Evolutionary conservation across 2,797 vertebrate genomes (phyloP).

Genomic region (Mormyrus hasselquistii): DNA sequence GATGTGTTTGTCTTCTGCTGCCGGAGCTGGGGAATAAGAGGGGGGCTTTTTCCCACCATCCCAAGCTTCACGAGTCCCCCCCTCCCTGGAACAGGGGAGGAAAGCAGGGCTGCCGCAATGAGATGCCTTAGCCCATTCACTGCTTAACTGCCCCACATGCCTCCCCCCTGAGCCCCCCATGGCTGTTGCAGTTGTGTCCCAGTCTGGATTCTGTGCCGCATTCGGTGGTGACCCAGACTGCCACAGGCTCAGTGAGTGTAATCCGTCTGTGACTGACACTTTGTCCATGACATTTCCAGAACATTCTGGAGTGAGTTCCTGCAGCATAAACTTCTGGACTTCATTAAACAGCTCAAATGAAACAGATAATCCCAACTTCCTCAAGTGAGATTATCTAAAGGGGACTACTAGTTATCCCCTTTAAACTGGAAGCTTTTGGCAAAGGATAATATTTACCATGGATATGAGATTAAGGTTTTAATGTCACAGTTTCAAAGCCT

Average conservation of each 20-base stretch:
- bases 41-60: neutral
- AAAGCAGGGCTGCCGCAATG: neutral
- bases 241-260: neutral
- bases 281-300: neutral
- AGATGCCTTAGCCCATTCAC: neutral
- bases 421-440: neutral
- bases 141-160: neutral
- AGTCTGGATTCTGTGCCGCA: neutral
- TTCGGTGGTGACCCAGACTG: neutral
- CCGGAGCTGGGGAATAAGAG: neutral
- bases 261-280: neutral
- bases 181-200: neutral
- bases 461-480: conserved; percentile 7
- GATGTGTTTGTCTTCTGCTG: neutral
- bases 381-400: conserved; percentile 1
- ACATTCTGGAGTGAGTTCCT: neutral
- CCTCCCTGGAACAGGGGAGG: neutral
- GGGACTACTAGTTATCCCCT: neutral
- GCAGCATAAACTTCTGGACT: neutral
- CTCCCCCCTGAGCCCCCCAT: neutral
- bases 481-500: neutral
- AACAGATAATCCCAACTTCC: neutral
- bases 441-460: conserved; percentile 9
- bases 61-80: neutral
- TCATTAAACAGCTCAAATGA: neutral